Evolutionary conservation across 2,888 invertebrate species (phyloP).

Genomic region (Rotaria sp.): DNA sequence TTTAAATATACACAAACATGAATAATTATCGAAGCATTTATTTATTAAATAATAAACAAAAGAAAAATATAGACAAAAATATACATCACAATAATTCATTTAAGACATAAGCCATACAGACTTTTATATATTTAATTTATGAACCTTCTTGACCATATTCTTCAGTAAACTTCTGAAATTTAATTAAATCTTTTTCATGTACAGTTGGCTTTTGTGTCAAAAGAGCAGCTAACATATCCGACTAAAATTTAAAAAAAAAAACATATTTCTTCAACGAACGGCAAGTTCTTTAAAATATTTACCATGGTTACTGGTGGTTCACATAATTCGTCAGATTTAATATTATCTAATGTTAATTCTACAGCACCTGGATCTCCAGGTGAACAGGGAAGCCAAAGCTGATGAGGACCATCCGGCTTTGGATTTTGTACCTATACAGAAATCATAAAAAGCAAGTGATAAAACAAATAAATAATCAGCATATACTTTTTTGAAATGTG

Average conservation of each 20-base stretch:
- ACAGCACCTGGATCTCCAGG: constrained; percentile 86
- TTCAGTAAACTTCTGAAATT: constrained; percentile 84
- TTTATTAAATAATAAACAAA: too few relatives aligned
- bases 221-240: constrained; percentile 53
- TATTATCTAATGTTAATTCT: constrained; percentile 96
- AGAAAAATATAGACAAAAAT: too few relatives aligned
- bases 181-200: constrained; percentile 86
- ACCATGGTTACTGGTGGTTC: constrained; percentile 94
- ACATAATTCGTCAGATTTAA: constrained; percentile 83
- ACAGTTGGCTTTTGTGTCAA: constrained; percentile 93
- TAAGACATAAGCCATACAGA: too few relatives aligned
- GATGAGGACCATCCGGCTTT: constrained; percentile 67
- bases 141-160: constrained; percentile 94
- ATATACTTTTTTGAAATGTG: constrained; percentile 74
- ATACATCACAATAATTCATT: too few relatives aligned
- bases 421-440: constrained; percentile 61
- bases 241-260: not conserved
- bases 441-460: not conserved
- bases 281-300: constrained; percentile 41
- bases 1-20: too few relatives aligned
- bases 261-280: not conserved
- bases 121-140: too few relatives aligned
- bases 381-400: constrained; percentile 87
- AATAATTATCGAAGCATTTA: too few relatives aligned
- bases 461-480: too few relatives aligned